A percentile compares a stretch with the other conserved stretches of the same genome.
These are phyloP conservation scores for Neotoxoptera formosana DNA, from an alignment of 1,140 invertebrate species.

Conservation along the genomic window DNA sequence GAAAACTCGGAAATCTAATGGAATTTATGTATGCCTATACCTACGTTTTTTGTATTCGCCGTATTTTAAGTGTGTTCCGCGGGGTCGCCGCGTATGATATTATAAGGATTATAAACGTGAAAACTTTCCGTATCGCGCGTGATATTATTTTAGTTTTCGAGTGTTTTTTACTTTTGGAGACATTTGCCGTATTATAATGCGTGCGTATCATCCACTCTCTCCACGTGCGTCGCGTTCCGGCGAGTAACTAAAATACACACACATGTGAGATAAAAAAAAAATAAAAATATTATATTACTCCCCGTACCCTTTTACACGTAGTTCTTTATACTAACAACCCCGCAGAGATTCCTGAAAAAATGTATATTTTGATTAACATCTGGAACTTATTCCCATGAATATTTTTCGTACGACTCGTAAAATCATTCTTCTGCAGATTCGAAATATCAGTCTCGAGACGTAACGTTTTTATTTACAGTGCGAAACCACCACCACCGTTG, in stretches of 20 bases:
- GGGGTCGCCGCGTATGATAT: not conserved
- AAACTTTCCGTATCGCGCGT: not conserved
- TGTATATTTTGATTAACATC: slow-evolving; percentile 48
- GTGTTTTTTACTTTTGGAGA: not conserved
- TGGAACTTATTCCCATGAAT: slow-evolving; percentile 44
- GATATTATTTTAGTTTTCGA: not conserved
- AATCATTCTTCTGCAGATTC: slow-evolving; percentile 31
- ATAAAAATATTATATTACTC: slow-evolving; percentile 34
- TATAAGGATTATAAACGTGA: not conserved
- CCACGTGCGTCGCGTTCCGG: not conserved
- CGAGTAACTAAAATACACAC: not conserved
- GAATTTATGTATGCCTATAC: no score
- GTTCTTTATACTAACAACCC: slow-evolving; percentile 25
- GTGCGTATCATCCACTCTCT: not conserved
- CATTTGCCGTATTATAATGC: not conserved
- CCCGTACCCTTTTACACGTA: slow-evolving; percentile 20
- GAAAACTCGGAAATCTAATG: not conserved
- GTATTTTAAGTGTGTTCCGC: not conserved
- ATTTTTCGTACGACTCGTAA: slow-evolving; percentile 28
- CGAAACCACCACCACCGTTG: not conserved
- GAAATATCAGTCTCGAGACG: slow-evolving; percentile 10
- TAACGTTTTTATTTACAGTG: not conserved
- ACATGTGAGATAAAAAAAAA: not conserved
- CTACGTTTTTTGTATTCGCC: not conserved
- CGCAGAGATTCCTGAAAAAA: slow-evolving; percentile 25